phyloP scores from a whole-genome alignment of 2,888 invertebrate genomes.

The Ischnus inquisitorius region DNA sequence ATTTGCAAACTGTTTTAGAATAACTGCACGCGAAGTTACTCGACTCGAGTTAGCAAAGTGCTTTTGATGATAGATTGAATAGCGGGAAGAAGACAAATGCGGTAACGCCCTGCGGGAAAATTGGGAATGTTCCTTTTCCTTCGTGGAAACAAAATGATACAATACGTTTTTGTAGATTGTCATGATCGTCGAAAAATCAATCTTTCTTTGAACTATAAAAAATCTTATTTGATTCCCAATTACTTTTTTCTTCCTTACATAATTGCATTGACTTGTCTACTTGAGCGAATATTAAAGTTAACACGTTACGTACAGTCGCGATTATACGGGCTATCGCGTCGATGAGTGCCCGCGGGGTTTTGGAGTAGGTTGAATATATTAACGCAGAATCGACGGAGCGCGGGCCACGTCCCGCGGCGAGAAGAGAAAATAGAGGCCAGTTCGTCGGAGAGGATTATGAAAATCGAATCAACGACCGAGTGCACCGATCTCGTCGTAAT shows the following conservation, averaged over 20 bases:
- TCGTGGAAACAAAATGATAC: neutral
- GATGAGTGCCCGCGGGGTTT: slow-evolving; percentile 23
- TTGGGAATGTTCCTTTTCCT: neutral
- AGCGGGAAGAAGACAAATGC: slow-evolving; percentile 20
- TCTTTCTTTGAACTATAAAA: neutral
- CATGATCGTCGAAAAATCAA: neutral
- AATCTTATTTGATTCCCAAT: no score
- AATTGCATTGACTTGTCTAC: no score
- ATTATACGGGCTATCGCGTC: neutral
- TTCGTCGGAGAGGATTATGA: slow-evolving; percentile 63
- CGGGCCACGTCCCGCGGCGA: neutral
- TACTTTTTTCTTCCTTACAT: no score
- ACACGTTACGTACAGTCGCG: slow-evolving; percentile 1
- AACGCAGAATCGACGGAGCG: slow-evolving; percentile 7
- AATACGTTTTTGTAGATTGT: neutral
- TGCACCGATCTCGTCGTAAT: slow-evolving; percentile 54
- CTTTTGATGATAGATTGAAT: slow-evolving; percentile 42
- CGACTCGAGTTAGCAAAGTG: slow-evolving; percentile 47
- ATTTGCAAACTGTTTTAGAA: slow-evolving; percentile 51
- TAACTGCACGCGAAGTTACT: slow-evolving; percentile 38
- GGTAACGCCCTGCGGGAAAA: slow-evolving; percentile 18
- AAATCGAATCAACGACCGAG: slow-evolving; percentile 65
- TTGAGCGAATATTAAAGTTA: neutral
- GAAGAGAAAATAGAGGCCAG: neutral
- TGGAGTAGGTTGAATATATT: slow-evolving; percentile 39